Evolutionary conservation across 2,113 vertebrate genomes (phyloP), one percentile per base, ranked within the genome.

Genomic region (Antidorcas marsupialis): DNA sequence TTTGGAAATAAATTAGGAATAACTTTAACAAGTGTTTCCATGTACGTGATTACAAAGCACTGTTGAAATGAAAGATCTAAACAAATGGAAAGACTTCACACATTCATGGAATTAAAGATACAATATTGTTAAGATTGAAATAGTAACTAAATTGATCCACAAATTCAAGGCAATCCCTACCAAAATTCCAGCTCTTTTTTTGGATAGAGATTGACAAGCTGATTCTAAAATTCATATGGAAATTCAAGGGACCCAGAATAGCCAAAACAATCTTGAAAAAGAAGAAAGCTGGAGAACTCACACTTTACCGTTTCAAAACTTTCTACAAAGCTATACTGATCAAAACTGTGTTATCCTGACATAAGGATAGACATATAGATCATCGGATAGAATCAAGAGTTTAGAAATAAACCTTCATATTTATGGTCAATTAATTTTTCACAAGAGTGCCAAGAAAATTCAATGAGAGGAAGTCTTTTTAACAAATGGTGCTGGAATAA

Each of bases 11-110:
- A 89, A 83, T 59, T 93, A 67, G 57, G 76, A 91, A 91, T 86
- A 92, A 87, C 53, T 30, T 71, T 82, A 88, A 92, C 43, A 92
- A 88, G 60, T 67, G 14, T 12, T 33, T 78, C 82, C 19, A 16
- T 50, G 50, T 67, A 82, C 1, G 17, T 82, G 60, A 67, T 89
- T 76, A 84, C 25, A 82, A 87, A 86, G 85, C 79, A 89, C 39
- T 92, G 55, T 33, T 93, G 15, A 89, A 85, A 79, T 79, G 85
- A 89, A 71, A 95, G n/a, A 90, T 93, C 27, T 92, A 64, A 95
- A 89, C 84, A 79, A 71, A 85, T 67, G 25, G n/a, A 52, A 94
- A 79, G 33, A 67, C 50, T 36, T 82, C 13, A 47, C 15, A 84
- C 47, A 15, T 78, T 36, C 30, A 67, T 59, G 23, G 14, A 90